Evolutionary conservation across 2,888 invertebrate species (phyloP), one percentile per base, ranked within the genome.

Genomic region (Pyrrhia umbra): DNA sequence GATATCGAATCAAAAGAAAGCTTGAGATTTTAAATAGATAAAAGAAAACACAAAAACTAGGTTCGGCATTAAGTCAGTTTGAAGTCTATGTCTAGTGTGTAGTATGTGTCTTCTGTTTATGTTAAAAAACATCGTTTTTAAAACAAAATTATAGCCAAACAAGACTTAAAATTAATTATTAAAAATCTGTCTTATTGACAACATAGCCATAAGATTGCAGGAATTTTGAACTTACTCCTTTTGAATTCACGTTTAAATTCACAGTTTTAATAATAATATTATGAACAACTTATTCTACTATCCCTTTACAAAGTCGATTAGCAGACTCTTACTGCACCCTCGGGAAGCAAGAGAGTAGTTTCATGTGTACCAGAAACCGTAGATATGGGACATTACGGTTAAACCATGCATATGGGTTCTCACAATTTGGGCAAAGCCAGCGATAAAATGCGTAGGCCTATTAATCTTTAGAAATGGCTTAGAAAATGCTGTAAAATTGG

Each of bases 391-490:
- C 39, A 27, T 52, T 27, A 27, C 52, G 16, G 34, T 45, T 55
- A 23, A 43, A 21, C 18, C 30, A 37, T 55, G 23, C 39, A 50
- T 45, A 23, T 13, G 52, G 34, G 30, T 45, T 55, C 16, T 16
- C 45, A 13, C 55, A 34, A 55, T 45, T 45, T 37, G 23, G 23
- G 25, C 45, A 34, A 13, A 6, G 16, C 21, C 30, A 15, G 43
- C 55, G 45, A 37, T 55, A 45, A 55, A 55, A 55, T 34, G 13
- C 45, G 55, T 23, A 23, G 45, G 34, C 34, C 43, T 45, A 55
- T 55, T 45, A 55, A 55, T 45, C 55, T 45, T 20, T 37, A 18
- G 25, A 40, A 52, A 52, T 23, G 34, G 55, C 21, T 55, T 55
- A 37, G 45, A 23, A 45, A 40, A 23, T 37, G 34, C 55, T 45